Conservation (phyloP, 2,888 invertebrate species). For the Andrena camellia region DNA sequence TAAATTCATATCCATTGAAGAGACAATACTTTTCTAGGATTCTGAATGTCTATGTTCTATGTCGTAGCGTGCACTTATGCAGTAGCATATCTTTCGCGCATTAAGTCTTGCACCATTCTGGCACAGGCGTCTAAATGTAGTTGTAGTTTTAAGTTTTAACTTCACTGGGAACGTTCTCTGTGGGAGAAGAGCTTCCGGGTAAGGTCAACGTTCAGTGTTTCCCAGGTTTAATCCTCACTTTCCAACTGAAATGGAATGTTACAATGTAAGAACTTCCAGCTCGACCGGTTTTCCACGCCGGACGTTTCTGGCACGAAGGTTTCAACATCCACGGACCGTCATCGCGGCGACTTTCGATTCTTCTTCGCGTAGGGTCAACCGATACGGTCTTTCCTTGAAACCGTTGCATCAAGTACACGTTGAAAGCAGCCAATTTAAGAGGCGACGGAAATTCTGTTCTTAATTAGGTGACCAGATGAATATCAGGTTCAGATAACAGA, state of each 20-base stretch:
- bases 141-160: constrained; percentile 1
- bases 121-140: no score
- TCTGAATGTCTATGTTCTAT: no score
- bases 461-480: neutral
- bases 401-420: neutral
- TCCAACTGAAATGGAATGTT: constrained; percentile 63
- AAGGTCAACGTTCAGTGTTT: constrained; percentile 65
- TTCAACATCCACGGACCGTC: constrained; percentile 56
- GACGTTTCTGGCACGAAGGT: constrained; percentile 52
- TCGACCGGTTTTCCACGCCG: constrained; percentile 65
- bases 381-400: constrained; percentile 10
- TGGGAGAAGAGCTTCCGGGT: constrained; percentile 58
- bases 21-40: no score
- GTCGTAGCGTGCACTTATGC: no score
- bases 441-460: neutral
- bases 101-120: no score
- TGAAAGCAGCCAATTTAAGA: neutral
- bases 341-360: constrained; percentile 49
- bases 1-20: no score
- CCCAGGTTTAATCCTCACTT: constrained; percentile 48
- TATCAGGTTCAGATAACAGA: neutral
- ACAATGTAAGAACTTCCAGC: constrained; percentile 59
- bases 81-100: no score
- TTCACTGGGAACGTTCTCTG: constrained; percentile 30
- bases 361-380: constrained; percentile 13